Evolutionary conservation across 2,888 invertebrate species (phyloP).

Genomic region (Callinectes sapidus): DNA sequence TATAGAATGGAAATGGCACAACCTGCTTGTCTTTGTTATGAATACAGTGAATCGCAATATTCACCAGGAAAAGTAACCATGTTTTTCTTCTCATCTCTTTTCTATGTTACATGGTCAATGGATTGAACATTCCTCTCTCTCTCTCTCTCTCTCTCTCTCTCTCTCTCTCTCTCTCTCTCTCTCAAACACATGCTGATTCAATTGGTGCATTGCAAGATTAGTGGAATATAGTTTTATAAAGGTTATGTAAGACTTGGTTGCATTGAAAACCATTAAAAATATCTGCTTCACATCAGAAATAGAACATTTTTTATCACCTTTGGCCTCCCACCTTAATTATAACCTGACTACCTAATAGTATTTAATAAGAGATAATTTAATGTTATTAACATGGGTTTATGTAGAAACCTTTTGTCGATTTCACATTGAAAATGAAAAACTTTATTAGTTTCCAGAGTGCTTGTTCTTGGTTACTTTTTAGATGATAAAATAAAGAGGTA

Average conservation of each 20-base stretch:
- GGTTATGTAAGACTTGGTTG: neutral
- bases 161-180: conserved; percentile 1
- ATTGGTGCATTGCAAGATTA: neutral
- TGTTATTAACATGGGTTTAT: neutral
- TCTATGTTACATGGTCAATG: neutral
- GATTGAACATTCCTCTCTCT: conserved; percentile 15
- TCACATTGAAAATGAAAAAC: neutral
- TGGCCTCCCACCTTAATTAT: neutral
- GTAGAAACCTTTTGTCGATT: neutral
- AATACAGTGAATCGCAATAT: neutral
- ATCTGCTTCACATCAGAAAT: neutral
- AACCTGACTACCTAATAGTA: neutral
- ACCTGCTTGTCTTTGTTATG: neutral
- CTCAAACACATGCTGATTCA: neutral
- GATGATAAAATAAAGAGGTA: neutral
- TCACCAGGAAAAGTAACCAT: neutral
- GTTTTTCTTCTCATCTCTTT: neutral
- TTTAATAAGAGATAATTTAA: neutral
- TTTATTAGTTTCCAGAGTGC: neutral
- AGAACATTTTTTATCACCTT: neutral
- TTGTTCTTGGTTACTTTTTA: neutral
- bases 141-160: conserved; percentile 3
- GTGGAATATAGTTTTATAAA: neutral
- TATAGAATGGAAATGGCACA: neutral
- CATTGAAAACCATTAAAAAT: neutral